These are phyloP conservation scores for Melieria picta DNA, from an alignment of 2,888 invertebrate species.

Conservation along the genomic window DNA sequence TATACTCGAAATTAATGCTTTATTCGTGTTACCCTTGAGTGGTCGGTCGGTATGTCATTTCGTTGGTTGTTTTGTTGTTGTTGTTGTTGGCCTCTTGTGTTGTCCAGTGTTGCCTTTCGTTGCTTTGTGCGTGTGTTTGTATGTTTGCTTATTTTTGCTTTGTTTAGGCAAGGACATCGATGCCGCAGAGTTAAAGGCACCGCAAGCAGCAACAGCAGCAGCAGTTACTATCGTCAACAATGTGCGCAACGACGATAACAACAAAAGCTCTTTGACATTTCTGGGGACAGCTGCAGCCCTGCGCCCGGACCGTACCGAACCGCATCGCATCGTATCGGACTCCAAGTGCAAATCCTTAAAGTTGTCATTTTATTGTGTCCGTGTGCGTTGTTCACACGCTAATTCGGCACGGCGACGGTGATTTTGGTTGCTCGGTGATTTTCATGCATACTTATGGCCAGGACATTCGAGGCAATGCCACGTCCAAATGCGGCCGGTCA, in stretches of 20 bases:
- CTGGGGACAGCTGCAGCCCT: background rate
- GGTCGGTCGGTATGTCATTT: too few relatives aligned
- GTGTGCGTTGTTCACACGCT: slow-evolving; percentile 6
- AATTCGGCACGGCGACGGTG: slow-evolving; percentile 11
- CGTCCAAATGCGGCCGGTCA: too few relatives aligned
- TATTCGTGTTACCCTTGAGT: too few relatives aligned
- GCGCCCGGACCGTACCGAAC: too few relatives aligned
- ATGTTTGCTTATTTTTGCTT: slow-evolving; percentile 4
- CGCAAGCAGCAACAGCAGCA: slow-evolving; percentile 4
- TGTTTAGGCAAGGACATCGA: slow-evolving; percentile 11
- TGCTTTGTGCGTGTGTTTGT: background rate
- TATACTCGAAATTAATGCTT: too few relatives aligned
- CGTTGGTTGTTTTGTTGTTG: too few relatives aligned
- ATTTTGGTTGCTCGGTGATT: too few relatives aligned
- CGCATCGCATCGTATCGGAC: background rate
- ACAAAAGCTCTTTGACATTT: background rate
- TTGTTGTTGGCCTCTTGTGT: too few relatives aligned
- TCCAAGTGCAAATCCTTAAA: background rate
- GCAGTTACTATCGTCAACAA: slow-evolving; percentile 41
- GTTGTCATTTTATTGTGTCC: slow-evolving; percentile 20
- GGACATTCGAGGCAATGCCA: too few relatives aligned
- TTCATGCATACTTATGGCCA: too few relatives aligned
- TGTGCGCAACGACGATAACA: slow-evolving; percentile 15
- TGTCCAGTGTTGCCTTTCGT: slow-evolving; percentile 1
- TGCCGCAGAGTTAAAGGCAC: background rate